Conservation (phyloP, 2,797 vertebrate species). For the Eremophila alpestris region DNA sequence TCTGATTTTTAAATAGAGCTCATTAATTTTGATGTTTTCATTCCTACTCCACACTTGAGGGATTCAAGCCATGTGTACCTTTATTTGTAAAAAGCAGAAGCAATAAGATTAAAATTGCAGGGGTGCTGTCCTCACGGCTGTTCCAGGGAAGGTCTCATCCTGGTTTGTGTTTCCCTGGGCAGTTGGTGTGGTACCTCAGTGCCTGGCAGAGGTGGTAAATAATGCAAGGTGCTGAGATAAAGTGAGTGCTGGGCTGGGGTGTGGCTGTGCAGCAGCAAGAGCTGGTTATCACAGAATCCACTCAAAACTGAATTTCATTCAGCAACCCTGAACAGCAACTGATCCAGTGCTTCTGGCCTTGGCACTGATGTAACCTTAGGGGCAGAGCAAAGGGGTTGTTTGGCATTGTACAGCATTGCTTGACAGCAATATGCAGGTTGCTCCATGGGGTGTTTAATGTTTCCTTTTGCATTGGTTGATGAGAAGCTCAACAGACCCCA, state of each 20-base stretch:
- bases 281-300: neutral
- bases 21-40: neutral
- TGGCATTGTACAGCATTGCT: neutral
- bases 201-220: neutral
- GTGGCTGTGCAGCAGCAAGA: neutral
- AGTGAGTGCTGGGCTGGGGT: neutral
- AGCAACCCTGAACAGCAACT: neutral
- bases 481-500: neutral
- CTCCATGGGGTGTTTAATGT: neutral
- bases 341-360: neutral
- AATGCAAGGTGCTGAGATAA: neutral
- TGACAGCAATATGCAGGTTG: neutral
- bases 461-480: neutral
- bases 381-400: neutral
- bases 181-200: fast-evolving
- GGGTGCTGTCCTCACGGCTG: neutral
- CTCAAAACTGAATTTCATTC: neutral
- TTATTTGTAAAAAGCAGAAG: neutral
- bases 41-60: neutral
- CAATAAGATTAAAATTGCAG: neutral
- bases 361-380: neutral
- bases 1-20: neutral
- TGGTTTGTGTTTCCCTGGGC: fast-evolving
- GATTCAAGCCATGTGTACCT: neutral
- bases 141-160: neutral